Base-by-base conservation (phyloP, 2,797 vertebrate species). In the Betta splendens region DNA sequence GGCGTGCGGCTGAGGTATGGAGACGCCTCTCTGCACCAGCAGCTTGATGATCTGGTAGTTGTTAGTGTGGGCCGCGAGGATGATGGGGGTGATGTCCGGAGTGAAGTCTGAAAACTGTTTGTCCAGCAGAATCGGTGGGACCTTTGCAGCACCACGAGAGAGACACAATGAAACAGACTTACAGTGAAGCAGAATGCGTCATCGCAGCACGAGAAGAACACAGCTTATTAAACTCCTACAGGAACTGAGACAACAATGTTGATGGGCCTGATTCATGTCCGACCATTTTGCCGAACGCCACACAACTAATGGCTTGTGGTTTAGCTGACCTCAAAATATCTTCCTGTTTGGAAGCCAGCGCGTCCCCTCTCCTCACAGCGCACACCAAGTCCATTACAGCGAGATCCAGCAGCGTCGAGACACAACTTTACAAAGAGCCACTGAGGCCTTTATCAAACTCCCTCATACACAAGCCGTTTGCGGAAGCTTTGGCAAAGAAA, bases 91-190 rank as follows among this genome's bases (percentile, higher is more conserved):
- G 58, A 99, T 96, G 85, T 99, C 97, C 0, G 97, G 97, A 0
- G 97, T 98, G 79, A 98, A 99, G 89, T 97, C 94, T 0, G 97
- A 98, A 84, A 98, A 98, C 84, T 98, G 98, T 64, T 93, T 96
- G 88, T 98, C 93, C 43, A 95, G 89, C 38, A 98, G 93, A 49
- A 94, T 92, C 4, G 93, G 94, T 17, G 95, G 97, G 20, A 99
- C 94, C 97, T 99, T 84, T 49, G 12, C 28, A 67, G 11, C 20
- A 73, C 2, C 5, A 44, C 40, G 6, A 50, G 18, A 40, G n/a
- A 68, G 9, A 68, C 9, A 55, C 4, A 52, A n/a, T 55, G 26
- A 1, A 43, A 50, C 1, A 42, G 17, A 50, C n/a, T 35, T 28
- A n/a, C n/a, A n/a, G n/a, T n/a, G 3, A 60, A 47, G 36, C 20